Percentiles rank a stretch among this genome's conserved stretches.
These are phyloP conservation scores for Thymelicus acteon DNA, from an alignment of 2,888 invertebrate genomes.

Conservation along the genomic window DNA sequence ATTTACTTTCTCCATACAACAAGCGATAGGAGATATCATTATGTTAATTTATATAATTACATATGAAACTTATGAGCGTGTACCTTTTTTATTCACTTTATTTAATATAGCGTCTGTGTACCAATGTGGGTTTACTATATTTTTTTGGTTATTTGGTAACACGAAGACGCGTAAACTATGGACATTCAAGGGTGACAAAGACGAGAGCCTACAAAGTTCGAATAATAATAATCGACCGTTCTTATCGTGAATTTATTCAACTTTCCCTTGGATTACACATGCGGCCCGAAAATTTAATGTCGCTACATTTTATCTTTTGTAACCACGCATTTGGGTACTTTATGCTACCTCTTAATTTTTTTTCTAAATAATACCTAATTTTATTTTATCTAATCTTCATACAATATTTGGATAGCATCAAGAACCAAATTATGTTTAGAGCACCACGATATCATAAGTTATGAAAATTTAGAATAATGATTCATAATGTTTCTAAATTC, in stretches of 20 bases:
- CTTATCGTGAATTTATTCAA: not conserved
- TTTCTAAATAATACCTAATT: too few species aligned
- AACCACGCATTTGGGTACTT: too few species aligned
- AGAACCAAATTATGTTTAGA: too few species aligned
- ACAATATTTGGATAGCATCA: too few species aligned
- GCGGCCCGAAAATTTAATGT: too few species aligned
- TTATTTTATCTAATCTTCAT: too few species aligned
- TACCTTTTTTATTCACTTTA: conserved; percentile 42
- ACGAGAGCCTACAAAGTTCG: not conserved
- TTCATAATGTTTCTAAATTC: too few species aligned
- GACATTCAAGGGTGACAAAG: conserved; percentile 45
- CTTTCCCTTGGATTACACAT: not conserved
- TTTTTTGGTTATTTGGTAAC: conserved; percentile 76
- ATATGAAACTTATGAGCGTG: conserved; percentile 39
- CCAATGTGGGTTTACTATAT: conserved; percentile 65
- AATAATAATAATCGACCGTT: not conserved
- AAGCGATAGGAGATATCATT: conserved; percentile 60
- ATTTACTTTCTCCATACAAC: conserved; percentile 69
- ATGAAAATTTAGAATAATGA: too few species aligned
- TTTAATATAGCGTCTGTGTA: conserved; percentile 55
- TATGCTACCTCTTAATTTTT: too few species aligned
- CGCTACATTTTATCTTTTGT: too few species aligned
- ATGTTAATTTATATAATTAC: conserved; percentile 55
- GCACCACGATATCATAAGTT: too few species aligned
- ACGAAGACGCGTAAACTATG: conserved; percentile 66